Evolutionary conservation across 2,797 vertebrate species (phyloP).

Genomic region (Pelodytes ibericus): DNA sequence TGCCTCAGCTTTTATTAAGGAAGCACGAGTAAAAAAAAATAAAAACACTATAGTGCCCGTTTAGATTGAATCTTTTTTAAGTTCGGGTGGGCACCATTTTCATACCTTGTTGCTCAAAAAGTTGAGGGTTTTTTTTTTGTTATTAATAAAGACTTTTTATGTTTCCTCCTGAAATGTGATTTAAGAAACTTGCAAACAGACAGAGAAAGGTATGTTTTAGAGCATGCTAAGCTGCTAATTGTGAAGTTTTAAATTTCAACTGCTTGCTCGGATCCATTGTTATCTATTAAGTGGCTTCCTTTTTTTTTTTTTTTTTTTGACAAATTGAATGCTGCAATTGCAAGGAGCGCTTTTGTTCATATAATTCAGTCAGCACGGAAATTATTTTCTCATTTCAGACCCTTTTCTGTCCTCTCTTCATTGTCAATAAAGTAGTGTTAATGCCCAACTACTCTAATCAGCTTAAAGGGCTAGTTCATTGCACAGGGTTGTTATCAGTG

Average conservation of each 20-base stretch:
- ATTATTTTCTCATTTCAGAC: conserved; percentile 84
- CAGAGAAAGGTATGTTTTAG: too few species aligned
- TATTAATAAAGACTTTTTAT: too few species aligned
- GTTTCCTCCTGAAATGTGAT: too few species aligned
- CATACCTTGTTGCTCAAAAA: too few species aligned
- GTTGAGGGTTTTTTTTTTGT: too few species aligned
- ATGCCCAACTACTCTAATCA: conserved; percentile 82
- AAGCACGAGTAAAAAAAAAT: too few species aligned
- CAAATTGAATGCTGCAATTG: conserved; percentile 82
- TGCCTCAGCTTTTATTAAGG: too few species aligned
- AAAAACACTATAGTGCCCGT: too few species aligned
- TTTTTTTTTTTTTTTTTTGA: conserved; percentile 76
- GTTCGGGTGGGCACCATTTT: too few species aligned
- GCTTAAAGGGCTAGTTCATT: conserved; percentile 85
- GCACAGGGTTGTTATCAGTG: conserved; percentile 78
- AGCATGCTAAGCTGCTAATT: conserved; percentile 78
- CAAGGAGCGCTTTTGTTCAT: conserved; percentile 83
- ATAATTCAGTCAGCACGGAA: conserved; percentile 86
- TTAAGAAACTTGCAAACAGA: too few species aligned
- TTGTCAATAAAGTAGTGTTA: conserved; percentile 89
- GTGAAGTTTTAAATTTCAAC: conserved; percentile 79
- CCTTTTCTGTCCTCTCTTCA: conserved; percentile 81
- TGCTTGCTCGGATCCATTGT: conserved; percentile 82
- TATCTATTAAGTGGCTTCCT: conserved; percentile 82
- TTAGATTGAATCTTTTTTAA: too few species aligned